These are phyloP conservation scores for Hiodon tergisus DNA, from an alignment of 2,113 vertebrate genomes.

Conservation along the genomic window DNA sequence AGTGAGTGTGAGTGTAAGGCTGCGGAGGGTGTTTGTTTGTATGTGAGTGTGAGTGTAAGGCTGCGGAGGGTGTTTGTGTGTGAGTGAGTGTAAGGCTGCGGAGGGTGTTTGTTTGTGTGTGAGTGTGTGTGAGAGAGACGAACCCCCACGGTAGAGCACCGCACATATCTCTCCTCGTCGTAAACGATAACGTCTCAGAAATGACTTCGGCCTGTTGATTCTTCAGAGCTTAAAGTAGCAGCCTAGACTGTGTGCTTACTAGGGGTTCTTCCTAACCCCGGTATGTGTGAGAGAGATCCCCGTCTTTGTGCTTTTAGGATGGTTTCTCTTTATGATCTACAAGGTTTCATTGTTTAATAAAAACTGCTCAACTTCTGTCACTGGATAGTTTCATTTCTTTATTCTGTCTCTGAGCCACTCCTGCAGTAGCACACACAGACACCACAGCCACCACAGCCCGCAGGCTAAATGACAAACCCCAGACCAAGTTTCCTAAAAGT, in stretches of 20 bases:
- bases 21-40: no score
- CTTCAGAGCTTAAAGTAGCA: not conserved
- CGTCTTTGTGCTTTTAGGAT: not conserved
- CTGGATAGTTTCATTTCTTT: not conserved
- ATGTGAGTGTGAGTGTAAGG: no score
- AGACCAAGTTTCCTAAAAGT: not conserved
- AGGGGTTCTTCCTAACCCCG: not conserved
- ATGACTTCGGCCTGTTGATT: not conserved
- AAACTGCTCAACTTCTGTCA: not conserved
- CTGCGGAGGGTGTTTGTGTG: not conserved
- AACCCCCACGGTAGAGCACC: no score
- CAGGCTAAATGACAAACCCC: not conserved
- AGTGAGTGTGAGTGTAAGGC: no score
- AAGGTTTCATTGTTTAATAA: not conserved
- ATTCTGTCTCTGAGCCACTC: not conserved
- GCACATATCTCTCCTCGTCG: no score
- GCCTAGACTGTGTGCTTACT: not conserved
- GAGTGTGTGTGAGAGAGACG: not conserved
- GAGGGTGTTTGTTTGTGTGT: not conserved
- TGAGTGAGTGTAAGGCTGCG: not conserved
- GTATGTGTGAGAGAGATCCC: not conserved
- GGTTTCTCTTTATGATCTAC: not conserved
- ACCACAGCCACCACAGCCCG: no score
- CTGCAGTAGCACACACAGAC: not conserved
- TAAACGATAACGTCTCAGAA: no score